Evolutionary conservation across 2,888 invertebrate species (phyloP).

Genomic region (Panorpa germanica): DNA sequence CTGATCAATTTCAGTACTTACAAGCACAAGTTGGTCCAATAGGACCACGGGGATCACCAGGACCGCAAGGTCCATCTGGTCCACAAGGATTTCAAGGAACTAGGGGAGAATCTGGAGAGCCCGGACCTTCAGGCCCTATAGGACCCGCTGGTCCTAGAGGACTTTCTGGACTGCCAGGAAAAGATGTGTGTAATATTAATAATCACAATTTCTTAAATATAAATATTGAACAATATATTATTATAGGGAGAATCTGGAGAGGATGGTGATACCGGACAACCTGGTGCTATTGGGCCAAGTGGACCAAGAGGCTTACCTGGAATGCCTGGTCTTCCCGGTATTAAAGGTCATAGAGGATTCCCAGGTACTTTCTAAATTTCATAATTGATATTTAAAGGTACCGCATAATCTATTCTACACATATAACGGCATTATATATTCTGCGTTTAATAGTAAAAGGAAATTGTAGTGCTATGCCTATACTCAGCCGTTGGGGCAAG

Average conservation of each 20-base stretch:
- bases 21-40: conserved; percentile 64
- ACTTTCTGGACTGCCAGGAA: conserved; percentile 48
- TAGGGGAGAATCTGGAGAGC: conserved; percentile 62
- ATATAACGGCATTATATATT: too few relatives aligned
- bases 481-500: too few relatives aligned
- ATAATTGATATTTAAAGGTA: too few relatives aligned
- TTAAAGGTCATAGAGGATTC: conserved; percentile 69
- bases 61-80: conserved; percentile 37
- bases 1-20: conserved; percentile 53
- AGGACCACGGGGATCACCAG: conserved; percentile 63
- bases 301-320: conserved; percentile 56
- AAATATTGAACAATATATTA: conserved; percentile 1
- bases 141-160: conserved; percentile 41
- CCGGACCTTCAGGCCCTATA: conserved; percentile 42
- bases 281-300: conserved; percentile 48
- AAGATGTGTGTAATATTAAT: conserved; percentile 38
- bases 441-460: too few relatives aligned
- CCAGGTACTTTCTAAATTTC: too few relatives aligned
- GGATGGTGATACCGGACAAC: conserved; percentile 61
- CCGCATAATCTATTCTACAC: too few relatives aligned
- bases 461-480: too few relatives aligned
- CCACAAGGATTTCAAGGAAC: conserved; percentile 72
- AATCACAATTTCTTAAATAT: neutral
- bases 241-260: conserved; percentile 53
- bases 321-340: conserved; percentile 60